Percentiles rank a stretch among this genome's conserved stretches.
These are phyloP conservation scores for Drosophila austrosaltans DNA, from an alignment of 2,888 invertebrate species.

Conservation along the genomic window DNA sequence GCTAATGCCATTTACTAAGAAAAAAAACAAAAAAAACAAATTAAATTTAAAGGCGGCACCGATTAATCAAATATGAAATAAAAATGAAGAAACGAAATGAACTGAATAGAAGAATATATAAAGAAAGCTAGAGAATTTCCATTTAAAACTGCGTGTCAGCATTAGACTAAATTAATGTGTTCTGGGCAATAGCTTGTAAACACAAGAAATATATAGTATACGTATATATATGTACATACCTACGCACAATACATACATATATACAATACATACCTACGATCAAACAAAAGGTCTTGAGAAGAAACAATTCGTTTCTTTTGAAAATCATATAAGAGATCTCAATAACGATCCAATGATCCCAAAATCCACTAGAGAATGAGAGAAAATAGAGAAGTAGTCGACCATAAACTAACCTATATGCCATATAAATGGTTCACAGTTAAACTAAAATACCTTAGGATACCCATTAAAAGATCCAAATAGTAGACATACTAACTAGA, in stretches of 20 bases:
- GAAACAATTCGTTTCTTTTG: slow-evolving; percentile 12
- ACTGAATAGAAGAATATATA: not conserved
- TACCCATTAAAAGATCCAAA: not conserved
- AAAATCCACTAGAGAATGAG: not conserved
- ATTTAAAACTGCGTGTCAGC: slow-evolving; percentile 56
- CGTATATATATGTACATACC: slow-evolving; percentile 15
- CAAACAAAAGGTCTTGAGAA: slow-evolving; percentile 7
- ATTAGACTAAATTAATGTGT: slow-evolving; percentile 55
- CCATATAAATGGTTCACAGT: not conserved
- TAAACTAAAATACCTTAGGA: not conserved
- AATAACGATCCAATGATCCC: slow-evolving; percentile 7
- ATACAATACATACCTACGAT: slow-evolving; percentile 3
- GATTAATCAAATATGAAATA: slow-evolving; percentile 48
- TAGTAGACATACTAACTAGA: slow-evolving; percentile 27
- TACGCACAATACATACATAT: slow-evolving; percentile 12
- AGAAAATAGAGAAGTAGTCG: not conserved
- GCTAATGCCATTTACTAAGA: slow-evolving; percentile 26
- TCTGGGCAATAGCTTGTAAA: slow-evolving; percentile 52
- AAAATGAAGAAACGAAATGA: slow-evolving; percentile 23
- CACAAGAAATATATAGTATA: slow-evolving; percentile 20
- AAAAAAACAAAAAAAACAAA: slow-evolving; percentile 27
- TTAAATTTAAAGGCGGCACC: slow-evolving; percentile 40
- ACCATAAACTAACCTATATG: not conserved
- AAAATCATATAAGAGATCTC: slow-evolving; percentile 10
- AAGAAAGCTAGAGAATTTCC: slow-evolving; percentile 22